Conservation (phyloP, 2,888 invertebrate genomes). For the Tinea trinotella region DNA sequence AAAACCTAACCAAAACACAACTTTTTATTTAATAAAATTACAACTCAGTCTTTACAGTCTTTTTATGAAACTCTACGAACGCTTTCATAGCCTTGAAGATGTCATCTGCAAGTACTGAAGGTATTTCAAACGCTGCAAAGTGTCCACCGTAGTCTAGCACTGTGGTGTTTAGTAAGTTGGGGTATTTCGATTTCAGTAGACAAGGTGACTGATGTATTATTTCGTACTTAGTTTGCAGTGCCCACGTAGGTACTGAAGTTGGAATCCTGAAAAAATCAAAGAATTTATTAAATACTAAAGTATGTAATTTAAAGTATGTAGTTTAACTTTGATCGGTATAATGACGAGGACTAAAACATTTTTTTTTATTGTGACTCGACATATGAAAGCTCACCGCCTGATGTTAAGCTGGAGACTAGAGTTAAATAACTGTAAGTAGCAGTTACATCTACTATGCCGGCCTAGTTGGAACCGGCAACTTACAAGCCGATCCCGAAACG, state of each 20-base stretch:
- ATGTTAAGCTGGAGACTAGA: no score
- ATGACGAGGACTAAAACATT: not conserved
- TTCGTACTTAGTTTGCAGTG: slow-evolving; percentile 80
- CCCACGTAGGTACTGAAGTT: slow-evolving; percentile 76
- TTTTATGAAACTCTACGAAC: slow-evolving; percentile 24
- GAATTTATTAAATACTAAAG: no score
- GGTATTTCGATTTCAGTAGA: slow-evolving; percentile 69
- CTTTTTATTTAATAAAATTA: not conserved
- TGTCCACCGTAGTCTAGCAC: slow-evolving; percentile 83
- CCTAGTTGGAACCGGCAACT: no score
- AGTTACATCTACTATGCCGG: no score
- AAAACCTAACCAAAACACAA: not conserved
- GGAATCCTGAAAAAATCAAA: slow-evolving; percentile 58
- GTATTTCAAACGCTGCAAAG: slow-evolving; percentile 86
- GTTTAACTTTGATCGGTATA: no score
- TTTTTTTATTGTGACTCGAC: not conserved
- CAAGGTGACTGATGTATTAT: slow-evolving; percentile 70
- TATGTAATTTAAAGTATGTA: no score
- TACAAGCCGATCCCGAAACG: no score
- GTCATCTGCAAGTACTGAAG: slow-evolving; percentile 77
- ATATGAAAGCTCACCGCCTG: no score
- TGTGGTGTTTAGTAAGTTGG: slow-evolving; percentile 76
- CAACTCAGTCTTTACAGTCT: slow-evolving; percentile 14
- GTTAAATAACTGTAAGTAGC: no score
- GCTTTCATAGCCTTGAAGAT: slow-evolving; percentile 51